Conservation (phyloP, 2,797 vertebrate genomes). For the Danio kyathit region DNA sequence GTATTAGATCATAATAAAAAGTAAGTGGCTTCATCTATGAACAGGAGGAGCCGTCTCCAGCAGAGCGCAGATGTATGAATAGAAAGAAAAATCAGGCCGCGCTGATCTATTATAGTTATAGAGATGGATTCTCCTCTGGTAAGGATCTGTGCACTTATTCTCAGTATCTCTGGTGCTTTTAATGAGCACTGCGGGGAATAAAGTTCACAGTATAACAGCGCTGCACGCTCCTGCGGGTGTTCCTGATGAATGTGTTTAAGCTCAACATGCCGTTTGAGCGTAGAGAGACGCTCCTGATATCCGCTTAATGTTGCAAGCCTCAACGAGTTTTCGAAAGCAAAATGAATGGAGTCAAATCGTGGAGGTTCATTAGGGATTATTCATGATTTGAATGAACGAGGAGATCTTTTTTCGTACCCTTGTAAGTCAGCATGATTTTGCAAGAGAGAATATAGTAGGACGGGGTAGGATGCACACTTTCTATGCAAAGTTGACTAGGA, state of each 20-base stretch:
- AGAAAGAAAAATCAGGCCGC: neutral
- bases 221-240: constrained; percentile 59
- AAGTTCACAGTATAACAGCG: constrained; percentile 9
- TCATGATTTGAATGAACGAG: constrained; percentile 16
- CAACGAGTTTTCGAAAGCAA: neutral
- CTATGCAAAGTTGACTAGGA: neutral
- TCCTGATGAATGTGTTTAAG: constrained; percentile 57
- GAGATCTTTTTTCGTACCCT: neutral
- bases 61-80: constrained; percentile 4
- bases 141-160: neutral
- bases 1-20: constrained; percentile 1
- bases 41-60: neutral
- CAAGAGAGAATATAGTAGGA: neutral
- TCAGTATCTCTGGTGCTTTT: constrained; percentile 46
- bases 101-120: constrained; percentile 2
- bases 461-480: neutral
- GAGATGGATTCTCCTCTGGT: neutral
- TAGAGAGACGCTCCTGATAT: neutral
- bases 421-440: neutral
- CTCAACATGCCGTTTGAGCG: constrained; percentile 13
- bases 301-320: neutral
- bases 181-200: constrained; percentile 68
- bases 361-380: constrained; percentile 30
- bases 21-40: constrained; percentile 4
- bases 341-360: constrained; percentile 13